These are phyloP conservation scores for Leptodactylus fuscus DNA, from an alignment of 2,113 vertebrate species.

Conservation along the genomic window DNA sequence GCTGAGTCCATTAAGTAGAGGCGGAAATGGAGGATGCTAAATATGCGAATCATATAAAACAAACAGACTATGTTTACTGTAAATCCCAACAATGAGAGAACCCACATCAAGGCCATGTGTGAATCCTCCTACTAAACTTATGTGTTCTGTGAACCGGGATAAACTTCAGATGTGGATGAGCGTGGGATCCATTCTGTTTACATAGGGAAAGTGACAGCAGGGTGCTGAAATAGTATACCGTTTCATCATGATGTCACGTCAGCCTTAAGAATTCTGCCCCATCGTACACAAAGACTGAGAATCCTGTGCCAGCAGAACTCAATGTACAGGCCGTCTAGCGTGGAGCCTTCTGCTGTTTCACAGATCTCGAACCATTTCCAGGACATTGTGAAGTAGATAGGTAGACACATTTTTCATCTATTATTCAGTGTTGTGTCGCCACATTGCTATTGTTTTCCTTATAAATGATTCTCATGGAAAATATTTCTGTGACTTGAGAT, in stretches of 20 bases:
- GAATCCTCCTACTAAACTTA: background rate
- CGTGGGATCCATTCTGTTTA: background rate
- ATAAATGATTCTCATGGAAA: slow-evolving; percentile 10
- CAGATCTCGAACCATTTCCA: slow-evolving; percentile 17
- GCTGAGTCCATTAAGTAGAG: background rate
- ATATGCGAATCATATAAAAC: background rate
- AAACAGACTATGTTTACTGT: slow-evolving; percentile 5
- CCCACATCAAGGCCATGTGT: slow-evolving; percentile 3
- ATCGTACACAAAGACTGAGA: background rate
- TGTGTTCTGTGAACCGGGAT: slow-evolving; percentile 16
- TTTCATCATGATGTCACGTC: background rate
- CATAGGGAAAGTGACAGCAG: background rate
- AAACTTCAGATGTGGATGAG: background rate
- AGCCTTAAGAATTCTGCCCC: background rate
- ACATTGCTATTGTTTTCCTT: background rate
- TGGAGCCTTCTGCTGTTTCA: background rate
- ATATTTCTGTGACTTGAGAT: background rate
- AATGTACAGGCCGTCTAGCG: background rate
- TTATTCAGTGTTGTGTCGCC: slow-evolving; percentile 11
- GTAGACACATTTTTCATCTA: slow-evolving; percentile 25
- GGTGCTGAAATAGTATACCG: background rate
- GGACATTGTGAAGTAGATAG: slow-evolving; percentile 16
- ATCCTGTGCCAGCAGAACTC: background rate
- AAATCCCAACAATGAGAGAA: background rate
- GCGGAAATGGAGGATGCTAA: background rate